A percentile compares a stretch with the other conserved stretches of the same genome.
phyloP scores from a whole-genome alignment of 2,797 vertebrate species.

The Pogoniulus pusillus region DNA sequence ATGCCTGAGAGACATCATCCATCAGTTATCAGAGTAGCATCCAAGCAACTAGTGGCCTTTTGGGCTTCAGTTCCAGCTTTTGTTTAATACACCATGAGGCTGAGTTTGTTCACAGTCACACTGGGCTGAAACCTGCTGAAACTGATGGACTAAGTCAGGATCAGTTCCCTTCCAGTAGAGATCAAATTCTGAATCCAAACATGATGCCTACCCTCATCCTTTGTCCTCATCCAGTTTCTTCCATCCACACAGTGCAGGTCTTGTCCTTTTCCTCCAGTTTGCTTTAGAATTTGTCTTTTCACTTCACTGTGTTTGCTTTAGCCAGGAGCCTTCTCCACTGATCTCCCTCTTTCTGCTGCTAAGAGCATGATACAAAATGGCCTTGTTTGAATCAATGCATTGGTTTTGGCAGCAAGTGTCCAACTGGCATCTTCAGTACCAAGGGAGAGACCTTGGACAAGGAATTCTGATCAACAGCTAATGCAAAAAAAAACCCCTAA shows the following conservation, averaged over 20 bases:
- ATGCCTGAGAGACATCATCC: not conserved
- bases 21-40: not conserved
- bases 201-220: not conserved
- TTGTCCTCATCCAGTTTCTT: not conserved
- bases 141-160: not conserved
- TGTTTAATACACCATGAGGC: not conserved
- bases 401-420: not conserved
- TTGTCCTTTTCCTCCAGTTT: not conserved
- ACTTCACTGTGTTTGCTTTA: not conserved
- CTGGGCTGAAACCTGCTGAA: not conserved
- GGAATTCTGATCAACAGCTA: not conserved
- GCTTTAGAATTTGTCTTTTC: not conserved
- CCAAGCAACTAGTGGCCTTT: not conserved
- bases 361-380: not conserved
- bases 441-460: not conserved
- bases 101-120: not conserved
- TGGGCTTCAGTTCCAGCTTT: not conserved
- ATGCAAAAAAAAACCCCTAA: not conserved
- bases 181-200: not conserved
- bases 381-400: not conserved
- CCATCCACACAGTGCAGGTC: not conserved
- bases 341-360: not conserved
- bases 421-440: not conserved
- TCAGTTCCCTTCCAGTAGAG: not conserved
- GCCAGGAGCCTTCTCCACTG: not conserved